phyloP scores from a whole-genome alignment of 2,113 vertebrate genomes.

The Chiloscyllium plagiosum region DNA sequence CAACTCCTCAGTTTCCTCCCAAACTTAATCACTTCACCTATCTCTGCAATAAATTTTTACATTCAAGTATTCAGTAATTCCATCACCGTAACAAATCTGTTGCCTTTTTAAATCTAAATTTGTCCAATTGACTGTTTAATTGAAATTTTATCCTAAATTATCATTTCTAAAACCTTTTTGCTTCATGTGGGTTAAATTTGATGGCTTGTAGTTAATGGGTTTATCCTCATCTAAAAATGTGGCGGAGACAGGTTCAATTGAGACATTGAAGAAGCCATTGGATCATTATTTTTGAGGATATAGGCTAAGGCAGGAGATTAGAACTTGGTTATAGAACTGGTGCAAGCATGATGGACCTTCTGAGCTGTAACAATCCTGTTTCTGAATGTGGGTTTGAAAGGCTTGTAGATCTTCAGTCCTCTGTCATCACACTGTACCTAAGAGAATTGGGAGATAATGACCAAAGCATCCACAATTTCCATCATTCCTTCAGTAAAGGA shows the following conservation, averaged over 20 bases:
- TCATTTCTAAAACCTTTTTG: not conserved
- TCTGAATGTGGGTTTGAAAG: not conserved
- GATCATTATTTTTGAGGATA: too few species aligned
- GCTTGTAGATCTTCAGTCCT: not conserved
- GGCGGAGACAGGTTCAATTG: too few species aligned
- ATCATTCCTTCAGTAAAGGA: not conserved
- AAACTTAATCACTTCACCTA: not conserved
- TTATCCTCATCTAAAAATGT: too few species aligned
- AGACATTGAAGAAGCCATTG: too few species aligned
- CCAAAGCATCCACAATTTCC: not conserved
- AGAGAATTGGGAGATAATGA: not conserved
- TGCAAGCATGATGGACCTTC: too few species aligned
- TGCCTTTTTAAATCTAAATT: not conserved
- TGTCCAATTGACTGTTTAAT: not conserved
- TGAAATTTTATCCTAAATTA: not conserved
- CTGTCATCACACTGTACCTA: not conserved
- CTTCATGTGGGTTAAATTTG: too few species aligned
- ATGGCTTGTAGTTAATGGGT: too few species aligned
- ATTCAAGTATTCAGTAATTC: not conserved
- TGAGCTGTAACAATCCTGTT: not conserved
- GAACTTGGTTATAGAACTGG: too few species aligned
- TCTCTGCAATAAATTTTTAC: not conserved
- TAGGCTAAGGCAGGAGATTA: too few species aligned
- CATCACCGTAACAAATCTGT: not conserved
- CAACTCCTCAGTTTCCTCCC: not conserved